Evolutionary conservation across 2,113 vertebrate genomes (phyloP), one percentile per base, ranked within the genome.

Genomic region (Ceyx cyanopectus): DNA sequence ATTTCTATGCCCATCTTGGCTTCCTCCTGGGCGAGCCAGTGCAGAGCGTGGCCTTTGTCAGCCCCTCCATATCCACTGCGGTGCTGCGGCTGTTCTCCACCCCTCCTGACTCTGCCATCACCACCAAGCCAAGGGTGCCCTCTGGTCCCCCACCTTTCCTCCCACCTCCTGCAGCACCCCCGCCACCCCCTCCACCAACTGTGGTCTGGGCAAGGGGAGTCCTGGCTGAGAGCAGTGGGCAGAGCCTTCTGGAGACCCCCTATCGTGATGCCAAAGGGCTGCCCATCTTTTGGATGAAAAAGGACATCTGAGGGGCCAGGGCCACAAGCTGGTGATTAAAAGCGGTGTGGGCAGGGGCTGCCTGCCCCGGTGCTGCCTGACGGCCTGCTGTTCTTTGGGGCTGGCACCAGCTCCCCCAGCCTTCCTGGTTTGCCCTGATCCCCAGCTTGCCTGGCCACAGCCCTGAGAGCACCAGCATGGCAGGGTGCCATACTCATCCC

Each of bases 241-340:
- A 98, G 92, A 98, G 88, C 85, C 89, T 97, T 37, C 97, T 97
- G 57, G 95, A 98, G 65, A 98, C 98, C 6, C 98, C 98, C 0
- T 98, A 99, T 96, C 97, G 96, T 8, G 98, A 99, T 23, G 93
- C 97, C 85, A 98, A 96, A 96, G 99, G 99, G 70, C 86, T 95
- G 54, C 97, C 98, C 73, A 97, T 99, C 97, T 99, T 98, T 89
- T 99, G 99, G 99, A 99, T 99, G 99, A 98, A 99, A 94, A 99
- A 99, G 94, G 96, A 98, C 90, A 98, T 99, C 88, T 99, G 94
- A 97, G 34, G 20, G 41, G 23, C 41, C 1, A 1, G 17, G 30
- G 27, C 66, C 24, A 22, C 0, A 0, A 57, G 27, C 61, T 0
- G 3, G 56, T 68, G 75, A 93, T 94, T 94, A 95, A 96, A 93